Conservation (phyloP, 2,888 invertebrate species). For the Eudasyphora cyanicolor region DNA sequence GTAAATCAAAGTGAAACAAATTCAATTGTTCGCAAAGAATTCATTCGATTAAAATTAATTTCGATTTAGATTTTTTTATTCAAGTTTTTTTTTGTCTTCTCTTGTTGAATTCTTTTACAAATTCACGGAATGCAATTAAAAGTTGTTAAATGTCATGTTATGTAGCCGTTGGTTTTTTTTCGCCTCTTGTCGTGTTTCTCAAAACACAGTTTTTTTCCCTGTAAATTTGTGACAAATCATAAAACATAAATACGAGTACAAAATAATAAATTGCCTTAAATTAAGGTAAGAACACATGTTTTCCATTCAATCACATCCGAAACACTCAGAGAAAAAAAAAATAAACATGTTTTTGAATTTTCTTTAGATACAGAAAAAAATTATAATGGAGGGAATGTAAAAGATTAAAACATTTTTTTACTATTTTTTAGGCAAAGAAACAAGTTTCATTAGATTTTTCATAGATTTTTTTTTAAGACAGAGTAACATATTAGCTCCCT, state of each 20-base stretch:
- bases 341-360: too few relatives aligned
- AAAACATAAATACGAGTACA: background rate
- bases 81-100: background rate
- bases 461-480: too few relatives aligned
- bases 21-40: background rate
- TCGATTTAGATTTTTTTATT: background rate
- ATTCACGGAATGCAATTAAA: slow-evolving; percentile 18
- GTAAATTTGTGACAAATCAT: background rate
- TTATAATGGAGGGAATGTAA: too few relatives aligned
- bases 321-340: background rate
- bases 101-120: background rate
- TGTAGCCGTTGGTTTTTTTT: background rate
- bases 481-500: too few relatives aligned
- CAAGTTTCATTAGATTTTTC: too few relatives aligned
- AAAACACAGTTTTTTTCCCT: background rate
- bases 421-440: too few relatives aligned
- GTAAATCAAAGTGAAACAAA: background rate
- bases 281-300: background rate
- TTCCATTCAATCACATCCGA: too few relatives aligned
- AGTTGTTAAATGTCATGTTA: slow-evolving; percentile 22
- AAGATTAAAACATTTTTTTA: too few relatives aligned
- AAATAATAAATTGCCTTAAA: background rate
- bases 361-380: too few relatives aligned
- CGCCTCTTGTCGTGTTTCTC: background rate
- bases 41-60: slow-evolving; percentile 2